These are phyloP conservation scores for Dorcus hopei DNA, from an alignment of 2,888 invertebrate species.

Conservation along the genomic window DNA sequence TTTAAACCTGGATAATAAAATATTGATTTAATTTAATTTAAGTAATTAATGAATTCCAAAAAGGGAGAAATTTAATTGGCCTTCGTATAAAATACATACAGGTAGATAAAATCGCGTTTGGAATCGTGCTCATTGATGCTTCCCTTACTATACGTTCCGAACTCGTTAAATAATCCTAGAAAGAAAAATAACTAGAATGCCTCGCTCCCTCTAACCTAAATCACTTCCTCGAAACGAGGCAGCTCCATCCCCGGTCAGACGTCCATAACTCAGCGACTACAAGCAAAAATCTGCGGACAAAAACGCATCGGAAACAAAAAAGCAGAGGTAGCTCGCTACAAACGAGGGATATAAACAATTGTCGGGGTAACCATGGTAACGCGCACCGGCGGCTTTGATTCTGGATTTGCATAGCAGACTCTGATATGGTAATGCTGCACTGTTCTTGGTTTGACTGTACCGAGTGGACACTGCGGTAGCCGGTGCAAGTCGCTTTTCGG, in stretches of 20 bases:
- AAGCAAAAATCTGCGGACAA: constrained; percentile 46
- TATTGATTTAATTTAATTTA: too few relatives aligned
- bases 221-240: constrained; percentile 37
- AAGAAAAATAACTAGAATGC: constrained; percentile 28
- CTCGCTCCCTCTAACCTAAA: constrained; percentile 36
- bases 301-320: constrained; percentile 41
- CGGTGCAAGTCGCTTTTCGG: constrained; percentile 43
- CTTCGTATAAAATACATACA: constrained; percentile 6
- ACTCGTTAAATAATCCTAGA: constrained; percentile 41
- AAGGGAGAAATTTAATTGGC: constrained; percentile 12
- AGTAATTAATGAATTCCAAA: too few relatives aligned
- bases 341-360: constrained; percentile 49
- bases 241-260: constrained; percentile 29
- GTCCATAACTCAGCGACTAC: constrained; percentile 45
- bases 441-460: constrained; percentile 44
- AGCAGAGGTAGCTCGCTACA: constrained; percentile 42
- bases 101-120: constrained; percentile 19
- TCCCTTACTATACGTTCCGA: constrained; percentile 19
- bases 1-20: too few relatives aligned
- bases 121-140: constrained; percentile 23
- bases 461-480: constrained; percentile 45
- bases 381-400: constrained; percentile 47
- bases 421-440: constrained; percentile 48
- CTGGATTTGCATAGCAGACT: constrained; percentile 48
- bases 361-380: constrained; percentile 45